Evolutionary conservation across 1,140 invertebrate genomes (phyloP), one percentile per base, ranked within the genome.

Genomic region (Drosophila jambulina): DNA sequence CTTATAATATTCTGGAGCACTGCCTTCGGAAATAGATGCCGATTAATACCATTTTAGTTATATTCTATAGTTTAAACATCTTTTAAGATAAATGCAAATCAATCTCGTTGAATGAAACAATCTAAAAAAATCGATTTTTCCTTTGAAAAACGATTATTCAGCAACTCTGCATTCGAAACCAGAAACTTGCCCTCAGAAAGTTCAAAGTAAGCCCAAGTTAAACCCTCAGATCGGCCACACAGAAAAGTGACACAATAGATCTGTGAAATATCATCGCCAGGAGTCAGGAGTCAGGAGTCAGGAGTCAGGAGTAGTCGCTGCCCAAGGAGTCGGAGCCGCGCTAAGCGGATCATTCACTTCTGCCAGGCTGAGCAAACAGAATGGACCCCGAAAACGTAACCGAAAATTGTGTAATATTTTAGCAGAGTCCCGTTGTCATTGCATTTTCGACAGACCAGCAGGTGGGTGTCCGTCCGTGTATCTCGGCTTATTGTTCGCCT

Each of bases 281-380:
- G 17, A 25, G 40, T 29, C 38, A 13, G 57, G 27, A 32, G 27
- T 45, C 38, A 13, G 57, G 27, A 32, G 27, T 45, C 21, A n/a
- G 42, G 17, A 25, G 40, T 29, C 38, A 13, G 57, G 27, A 32
- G 27, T 45, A 23, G 12, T 62, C n/a, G 17, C 10, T 27, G 40
- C 3, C 9, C n/a, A 9, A 51, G 27, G 17, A 21, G 23, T 2
- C 9, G n/a, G 19, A 21, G 32, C 21, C 7, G 2, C 8, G 17
- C 29, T 68, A 72, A 72, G 67, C 70, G 67, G 70, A 71, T 72
- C 70, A 74, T 43, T 74, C 54, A 72, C 70, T 72, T 74, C 54
- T 51, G 54, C 68, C 68, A 40, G 54, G 23, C 36, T 78, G 75
- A 56, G 13, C 75, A 77, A 77, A 69, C 49, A 69, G 63, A 78